These are phyloP conservation scores for Elephantulus edwardii DNA, from an alignment of 2,113 vertebrate species.

Conservation along the genomic window DNA sequence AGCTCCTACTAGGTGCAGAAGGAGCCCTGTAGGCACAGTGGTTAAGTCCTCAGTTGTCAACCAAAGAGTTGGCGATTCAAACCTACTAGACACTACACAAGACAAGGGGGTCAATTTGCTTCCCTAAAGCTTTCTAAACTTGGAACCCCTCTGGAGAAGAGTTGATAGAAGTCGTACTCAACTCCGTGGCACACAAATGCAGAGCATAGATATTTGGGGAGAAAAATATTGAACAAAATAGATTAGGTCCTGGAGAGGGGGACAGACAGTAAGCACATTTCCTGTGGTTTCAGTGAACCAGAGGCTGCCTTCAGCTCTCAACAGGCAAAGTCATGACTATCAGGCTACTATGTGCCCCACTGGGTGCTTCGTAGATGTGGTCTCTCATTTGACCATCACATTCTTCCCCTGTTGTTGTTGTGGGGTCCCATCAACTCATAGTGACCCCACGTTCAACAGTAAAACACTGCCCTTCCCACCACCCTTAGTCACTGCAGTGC, in stretches of 20 bases:
- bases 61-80: background rate
- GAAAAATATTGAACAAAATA: background rate
- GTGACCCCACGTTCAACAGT: too few relatives aligned
- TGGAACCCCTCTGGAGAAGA: background rate
- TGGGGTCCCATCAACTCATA: too few relatives aligned
- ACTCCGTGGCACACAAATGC: background rate
- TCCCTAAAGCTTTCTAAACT: background rate
- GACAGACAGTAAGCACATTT: constrained; percentile 30
- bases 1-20: background rate
- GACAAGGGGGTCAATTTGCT: background rate
- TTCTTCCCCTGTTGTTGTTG: background rate
- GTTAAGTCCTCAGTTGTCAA: background rate
- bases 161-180: background rate
- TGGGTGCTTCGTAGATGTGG: fast-evolving
- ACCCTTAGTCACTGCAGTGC: too few relatives aligned
- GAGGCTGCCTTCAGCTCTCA: too few relatives aligned
- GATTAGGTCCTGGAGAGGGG: background rate
- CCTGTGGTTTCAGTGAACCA: background rate
- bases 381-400: too few relatives aligned
- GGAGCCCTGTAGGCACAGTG: background rate
- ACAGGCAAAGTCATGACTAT: background rate
- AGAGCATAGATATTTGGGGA: background rate
- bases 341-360: background rate
- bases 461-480: too few relatives aligned
- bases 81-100: background rate